Conservation (phyloP, 1,140 invertebrate species). For the Lutraria rhynchaena region DNA sequence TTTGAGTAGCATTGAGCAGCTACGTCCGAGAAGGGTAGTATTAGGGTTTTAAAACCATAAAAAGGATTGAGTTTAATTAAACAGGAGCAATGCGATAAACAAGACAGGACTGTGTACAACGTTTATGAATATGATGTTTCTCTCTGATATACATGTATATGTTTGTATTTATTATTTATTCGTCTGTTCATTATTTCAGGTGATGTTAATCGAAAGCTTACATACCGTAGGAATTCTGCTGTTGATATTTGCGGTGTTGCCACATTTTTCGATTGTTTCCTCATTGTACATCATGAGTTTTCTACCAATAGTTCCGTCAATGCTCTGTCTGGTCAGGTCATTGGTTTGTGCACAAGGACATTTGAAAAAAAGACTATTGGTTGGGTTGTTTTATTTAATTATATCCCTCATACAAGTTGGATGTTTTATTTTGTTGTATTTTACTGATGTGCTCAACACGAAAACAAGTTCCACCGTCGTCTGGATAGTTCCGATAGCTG, state of each 20-base stretch:
- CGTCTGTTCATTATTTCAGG: slow-evolving; percentile 44
- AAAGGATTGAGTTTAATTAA: no score
- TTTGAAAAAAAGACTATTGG: neutral
- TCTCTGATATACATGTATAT: no score
- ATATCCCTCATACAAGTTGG: slow-evolving; percentile 14
- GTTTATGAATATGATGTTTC: no score
- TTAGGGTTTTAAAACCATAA: no score
- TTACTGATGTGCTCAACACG: neutral
- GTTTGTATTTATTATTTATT: no score
- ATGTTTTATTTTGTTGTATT: neutral
- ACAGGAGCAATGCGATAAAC: no score
- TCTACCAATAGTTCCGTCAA: slow-evolving; percentile 19
- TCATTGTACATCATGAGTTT: slow-evolving; percentile 58
- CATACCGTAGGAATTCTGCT: slow-evolving; percentile 60
- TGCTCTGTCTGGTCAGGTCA: neutral
- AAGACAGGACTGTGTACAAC: no score
- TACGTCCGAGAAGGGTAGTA: no score
- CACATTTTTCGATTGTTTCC: slow-evolving; percentile 45
- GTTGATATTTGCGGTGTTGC: slow-evolving; percentile 66
- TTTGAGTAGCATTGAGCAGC: no score
- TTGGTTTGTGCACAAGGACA: neutral
- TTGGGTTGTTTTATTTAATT: neutral
- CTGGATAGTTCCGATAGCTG: slow-evolving; percentile 28
- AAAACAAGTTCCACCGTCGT: neutral
- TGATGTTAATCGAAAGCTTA: slow-evolving; percentile 62